A percentile compares a stretch with the other conserved stretches of the same genome.
Evolutionary conservation across 2,888 invertebrate species (phyloP).

Genomic region (Parnassius smintheus): DNA sequence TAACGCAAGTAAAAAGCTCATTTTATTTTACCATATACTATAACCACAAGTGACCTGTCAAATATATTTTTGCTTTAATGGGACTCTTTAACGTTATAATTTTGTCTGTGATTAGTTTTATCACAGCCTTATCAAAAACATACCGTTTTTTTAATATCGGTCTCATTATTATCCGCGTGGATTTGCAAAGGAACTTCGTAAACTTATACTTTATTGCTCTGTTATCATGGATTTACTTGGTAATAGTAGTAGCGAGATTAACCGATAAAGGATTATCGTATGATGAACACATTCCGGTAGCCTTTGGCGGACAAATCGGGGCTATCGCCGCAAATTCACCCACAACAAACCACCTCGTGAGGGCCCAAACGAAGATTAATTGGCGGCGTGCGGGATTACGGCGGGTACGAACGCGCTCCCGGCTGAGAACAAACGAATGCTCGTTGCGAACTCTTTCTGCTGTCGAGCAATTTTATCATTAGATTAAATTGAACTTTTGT

Average conservation of each 20-base stretch:
- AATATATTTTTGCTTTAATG: no score
- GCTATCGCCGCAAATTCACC: constrained; percentile 72
- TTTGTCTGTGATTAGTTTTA: no score
- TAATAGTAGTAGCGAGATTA: constrained; percentile 47
- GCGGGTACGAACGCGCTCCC: constrained; percentile 53
- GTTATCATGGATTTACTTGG: constrained; percentile 23
- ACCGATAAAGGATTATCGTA: constrained; percentile 69
- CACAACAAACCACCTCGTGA: constrained; percentile 72
- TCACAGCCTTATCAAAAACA: no score
- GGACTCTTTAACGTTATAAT: no score
- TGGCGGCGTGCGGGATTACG: constrained; percentile 64
- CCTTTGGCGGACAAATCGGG: constrained; percentile 65
- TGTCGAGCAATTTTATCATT: constrained; percentile 14
- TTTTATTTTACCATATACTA: no score
- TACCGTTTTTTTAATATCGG: no score
- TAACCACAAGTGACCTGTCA: no score
- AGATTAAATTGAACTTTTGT: constrained; percentile 16
- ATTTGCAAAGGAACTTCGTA: no score
- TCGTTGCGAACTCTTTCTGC: constrained; percentile 20
- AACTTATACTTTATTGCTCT: constrained; percentile 1
- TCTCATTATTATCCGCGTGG: no score
- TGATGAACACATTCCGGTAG: constrained; percentile 66
- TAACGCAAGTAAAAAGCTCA: no score
- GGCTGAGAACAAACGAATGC: constrained; percentile 35
- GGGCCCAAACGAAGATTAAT: constrained; percentile 66